A percentile compares a stretch with the other conserved stretches of the same genome.
Conservation (phyloP, 2,797 vertebrate genomes). For the Delichon dasypus region DNA sequence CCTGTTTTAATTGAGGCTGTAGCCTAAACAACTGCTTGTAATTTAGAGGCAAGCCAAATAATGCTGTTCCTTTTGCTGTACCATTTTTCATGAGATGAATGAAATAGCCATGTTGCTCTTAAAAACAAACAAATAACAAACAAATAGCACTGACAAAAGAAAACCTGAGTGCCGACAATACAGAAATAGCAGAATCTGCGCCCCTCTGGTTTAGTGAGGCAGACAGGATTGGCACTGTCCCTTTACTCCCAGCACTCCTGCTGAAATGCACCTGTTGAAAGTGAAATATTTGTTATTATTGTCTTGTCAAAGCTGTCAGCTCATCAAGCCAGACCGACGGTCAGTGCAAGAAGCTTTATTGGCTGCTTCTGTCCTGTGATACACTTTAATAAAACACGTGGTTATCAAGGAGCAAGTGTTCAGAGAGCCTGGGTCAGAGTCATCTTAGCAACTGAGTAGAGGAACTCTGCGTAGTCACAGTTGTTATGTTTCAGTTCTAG, state of each 20-base stretch:
- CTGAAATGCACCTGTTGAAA: neutral
- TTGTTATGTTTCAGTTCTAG: neutral
- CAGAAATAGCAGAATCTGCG: neutral
- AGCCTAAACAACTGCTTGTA: neutral
- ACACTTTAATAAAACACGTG: neutral
- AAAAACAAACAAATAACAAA: neutral
- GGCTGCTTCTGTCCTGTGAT: neutral
- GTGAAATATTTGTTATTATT: neutral
- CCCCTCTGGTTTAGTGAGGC: neutral
- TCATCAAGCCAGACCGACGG: neutral
- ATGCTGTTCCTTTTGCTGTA: neutral
- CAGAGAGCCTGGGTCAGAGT: neutral
- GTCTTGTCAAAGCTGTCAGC: neutral
- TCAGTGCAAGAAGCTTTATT: neutral
- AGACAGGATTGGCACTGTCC: neutral
- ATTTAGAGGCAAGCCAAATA: neutral
- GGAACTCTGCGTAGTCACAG: neutral
- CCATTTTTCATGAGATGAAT: neutral
- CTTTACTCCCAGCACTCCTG: neutral
- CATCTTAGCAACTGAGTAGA: neutral
- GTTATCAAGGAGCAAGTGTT: neutral
- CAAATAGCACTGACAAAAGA: neutral
- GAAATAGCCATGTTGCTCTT: neutral
- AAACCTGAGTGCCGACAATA: fast-evolving
- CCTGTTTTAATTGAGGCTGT: neutral